Base-by-base conservation (phyloP, 2,797 vertebrate genomes). In the Thaleichthys pacificus region DNA sequence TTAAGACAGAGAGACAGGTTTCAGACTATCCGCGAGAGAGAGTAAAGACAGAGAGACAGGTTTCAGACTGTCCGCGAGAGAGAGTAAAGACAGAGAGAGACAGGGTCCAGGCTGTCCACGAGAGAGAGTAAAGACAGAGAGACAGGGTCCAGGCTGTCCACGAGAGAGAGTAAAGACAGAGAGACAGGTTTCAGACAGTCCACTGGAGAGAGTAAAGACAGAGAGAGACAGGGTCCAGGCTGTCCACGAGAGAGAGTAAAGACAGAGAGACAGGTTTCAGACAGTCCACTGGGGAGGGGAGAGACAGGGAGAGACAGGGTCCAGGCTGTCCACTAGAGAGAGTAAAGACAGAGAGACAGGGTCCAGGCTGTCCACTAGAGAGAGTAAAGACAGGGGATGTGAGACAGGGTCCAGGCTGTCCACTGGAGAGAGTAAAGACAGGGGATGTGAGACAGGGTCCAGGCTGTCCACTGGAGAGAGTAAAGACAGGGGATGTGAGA, bases 61-160 rank as follows among this genome's bases (percentile, higher is more conserved):
- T 84, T 99, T 96, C 82, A 97, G 78, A 76, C 98, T 99, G 92
- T 99, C 96, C 76, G 95, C 97, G 94, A 85, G 32, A 67, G 72
- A 80, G 62, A 75, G n/a, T 15, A 62, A 24, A 28, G 42, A n/a
- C 11, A n/a, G n/a, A 51, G 12, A 1, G 28, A 76, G 64, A 56
- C 7, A 21, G 58, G 70, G n/a, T 17, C 7, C 17, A 42, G 38
- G 12, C 51, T 19, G 15, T n/a, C 4, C 38, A 42, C 38, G 12
- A 11, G 8, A 42, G 38, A 9, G 11, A 1, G 11, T 42, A 35
- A 35, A 35, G 35, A 35, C 35, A 35, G 35, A 2, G 35, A 26
- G 24, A 26, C 24, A 26, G 97, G 95, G 84, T 99, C 96, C 82
- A 97, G 78, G 76, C 98, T 99, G 92, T 99, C 96, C 76, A 95